A percentile compares a stretch with the other conserved stretches of the same genome.
phyloP scores from a whole-genome alignment of 2,888 invertebrate genomes.

The Habroteleia sp. region DNA sequence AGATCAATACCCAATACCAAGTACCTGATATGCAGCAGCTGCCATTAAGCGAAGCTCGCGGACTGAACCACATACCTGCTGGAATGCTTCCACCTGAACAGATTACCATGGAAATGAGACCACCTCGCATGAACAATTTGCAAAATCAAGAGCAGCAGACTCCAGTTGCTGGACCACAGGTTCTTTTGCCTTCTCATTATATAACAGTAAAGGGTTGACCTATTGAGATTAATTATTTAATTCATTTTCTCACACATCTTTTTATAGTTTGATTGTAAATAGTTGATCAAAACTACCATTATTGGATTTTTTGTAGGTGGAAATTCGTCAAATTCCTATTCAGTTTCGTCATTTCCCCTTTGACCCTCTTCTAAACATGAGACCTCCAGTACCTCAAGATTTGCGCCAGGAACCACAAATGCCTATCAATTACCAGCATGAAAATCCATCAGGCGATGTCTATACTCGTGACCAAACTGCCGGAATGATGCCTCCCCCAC shows the following conservation, averaged over 20 bases:
- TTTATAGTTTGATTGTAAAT: slow-evolving; percentile 2
- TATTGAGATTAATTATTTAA: not conserved
- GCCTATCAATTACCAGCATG: slow-evolving; percentile 68
- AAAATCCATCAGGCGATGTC: slow-evolving; percentile 77
- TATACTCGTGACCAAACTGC: slow-evolving; percentile 69
- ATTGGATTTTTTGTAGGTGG: slow-evolving; percentile 70
- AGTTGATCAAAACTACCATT: too few relatives aligned
- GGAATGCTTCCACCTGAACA: slow-evolving; percentile 72
- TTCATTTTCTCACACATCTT: not conserved
- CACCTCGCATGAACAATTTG: slow-evolving; percentile 71
- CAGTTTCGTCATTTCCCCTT: slow-evolving; percentile 82
- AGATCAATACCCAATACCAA: slow-evolving; percentile 75
- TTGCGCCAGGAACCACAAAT: slow-evolving; percentile 70
- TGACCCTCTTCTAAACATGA: slow-evolving; percentile 82
- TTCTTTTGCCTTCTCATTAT: slow-evolving; percentile 35
- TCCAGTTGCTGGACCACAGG: slow-evolving; percentile 67
- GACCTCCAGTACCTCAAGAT: slow-evolving; percentile 80
- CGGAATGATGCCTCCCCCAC: slow-evolving; percentile 74
- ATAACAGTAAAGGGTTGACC: not conserved
- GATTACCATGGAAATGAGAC: slow-evolving; percentile 75
- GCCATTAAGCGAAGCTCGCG: slow-evolving; percentile 73
- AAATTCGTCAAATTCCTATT: slow-evolving; percentile 81
- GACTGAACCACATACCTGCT: slow-evolving; percentile 74
- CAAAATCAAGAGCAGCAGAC: slow-evolving; percentile 63
- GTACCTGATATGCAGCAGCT: slow-evolving; percentile 76